Evolutionary conservation across 2,797 vertebrate genomes (phyloP).

Genomic region (Anomalospiza imberbis): DNA sequence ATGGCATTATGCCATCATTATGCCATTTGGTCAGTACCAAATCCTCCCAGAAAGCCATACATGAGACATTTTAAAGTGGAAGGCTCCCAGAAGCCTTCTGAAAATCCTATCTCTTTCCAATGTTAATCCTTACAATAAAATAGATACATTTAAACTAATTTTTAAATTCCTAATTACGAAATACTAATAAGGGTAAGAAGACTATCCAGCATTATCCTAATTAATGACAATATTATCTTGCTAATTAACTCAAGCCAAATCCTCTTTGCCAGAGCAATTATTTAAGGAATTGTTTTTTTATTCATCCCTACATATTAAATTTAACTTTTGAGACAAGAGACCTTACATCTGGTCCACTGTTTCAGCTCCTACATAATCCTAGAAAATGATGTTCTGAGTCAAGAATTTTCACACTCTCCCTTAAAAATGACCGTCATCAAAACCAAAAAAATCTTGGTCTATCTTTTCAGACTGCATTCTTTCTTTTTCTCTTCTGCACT

Average conservation of each 20-base stretch:
- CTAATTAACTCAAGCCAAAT: slow-evolving; percentile 18
- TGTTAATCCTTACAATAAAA: not conserved
- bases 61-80: not conserved
- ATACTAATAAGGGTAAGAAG: not conserved
- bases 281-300: not conserved
- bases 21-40: not conserved
- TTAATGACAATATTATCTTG: slow-evolving; percentile 3
- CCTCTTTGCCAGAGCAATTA: not conserved
- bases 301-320: not conserved
- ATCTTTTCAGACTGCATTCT: slow-evolving; percentile 53
- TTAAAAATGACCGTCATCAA: not conserved
- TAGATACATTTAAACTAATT: not conserved
- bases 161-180: not conserved
- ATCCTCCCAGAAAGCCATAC: not conserved
- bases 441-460: slow-evolving; percentile 37
- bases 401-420: slow-evolving; percentile 50
- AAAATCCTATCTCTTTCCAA: not conserved
- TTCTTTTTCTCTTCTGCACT: slow-evolving; percentile 21
- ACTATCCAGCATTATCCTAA: slow-evolving; percentile 12
- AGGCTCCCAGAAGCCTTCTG: not conserved
- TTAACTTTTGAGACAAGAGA: not conserved
- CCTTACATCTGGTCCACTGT: not conserved
- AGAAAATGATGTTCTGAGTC: not conserved
- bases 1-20: not conserved
- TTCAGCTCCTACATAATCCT: not conserved